A percentile compares a stretch with the other conserved stretches of the same genome.
These are phyloP conservation scores for Eupithecia tripunctaria DNA, from an alignment of 2,888 invertebrate species.

Conservation along the genomic window DNA sequence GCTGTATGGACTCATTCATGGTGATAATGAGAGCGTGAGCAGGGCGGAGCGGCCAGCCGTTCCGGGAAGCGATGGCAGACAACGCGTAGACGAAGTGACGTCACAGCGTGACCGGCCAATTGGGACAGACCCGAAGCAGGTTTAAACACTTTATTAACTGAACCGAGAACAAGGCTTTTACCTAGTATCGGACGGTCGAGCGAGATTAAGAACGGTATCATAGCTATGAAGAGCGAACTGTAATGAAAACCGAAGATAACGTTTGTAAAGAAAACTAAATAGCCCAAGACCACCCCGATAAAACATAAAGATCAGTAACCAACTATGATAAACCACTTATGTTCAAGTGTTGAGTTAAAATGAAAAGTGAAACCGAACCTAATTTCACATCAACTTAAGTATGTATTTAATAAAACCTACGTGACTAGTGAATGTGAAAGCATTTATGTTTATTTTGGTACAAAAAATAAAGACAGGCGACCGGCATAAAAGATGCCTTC, in stretches of 20 bases:
- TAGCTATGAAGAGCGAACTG: not conserved
- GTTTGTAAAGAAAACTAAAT: not conserved
- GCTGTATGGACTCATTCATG: conserved; percentile 57
- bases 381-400: not conserved
- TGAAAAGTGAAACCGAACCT: conserved; percentile 7
- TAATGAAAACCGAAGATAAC: not conserved
- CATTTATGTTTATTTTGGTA: not conserved
- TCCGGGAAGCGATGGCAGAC: conserved; percentile 80
- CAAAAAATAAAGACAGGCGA: not conserved
- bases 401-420: not conserved
- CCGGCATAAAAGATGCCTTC: conserved; percentile 40
- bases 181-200: not conserved
- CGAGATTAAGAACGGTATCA: not conserved
- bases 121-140: conserved; percentile 60
- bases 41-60: conserved; percentile 72
- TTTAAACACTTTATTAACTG: conserved; percentile 21
- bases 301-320: not conserved
- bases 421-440: conserved; percentile 10
- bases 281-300: not conserved
- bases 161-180: not conserved
- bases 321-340: conserved; percentile 4
- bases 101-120: conserved; percentile 71
- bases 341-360: not conserved
- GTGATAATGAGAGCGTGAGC: conserved; percentile 67
- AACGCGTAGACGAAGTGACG: conserved; percentile 77